phyloP scores from a whole-genome alignment of 92 coral and sea anemone species.

The Siderastrea siderea region DNA sequence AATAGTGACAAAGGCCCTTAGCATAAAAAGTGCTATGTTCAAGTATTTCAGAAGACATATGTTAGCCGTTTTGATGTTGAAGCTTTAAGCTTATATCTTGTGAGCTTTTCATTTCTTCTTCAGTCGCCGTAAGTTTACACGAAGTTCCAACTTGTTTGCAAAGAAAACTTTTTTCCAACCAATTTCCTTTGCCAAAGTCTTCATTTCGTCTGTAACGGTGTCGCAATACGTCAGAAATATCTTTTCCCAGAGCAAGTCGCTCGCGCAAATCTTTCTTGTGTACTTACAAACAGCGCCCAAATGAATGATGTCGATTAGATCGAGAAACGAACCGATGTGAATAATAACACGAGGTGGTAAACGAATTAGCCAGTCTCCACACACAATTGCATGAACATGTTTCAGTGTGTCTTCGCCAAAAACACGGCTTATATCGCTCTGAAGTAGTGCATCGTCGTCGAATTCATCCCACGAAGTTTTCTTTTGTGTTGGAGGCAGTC shows the following conservation, averaged over 20 bases:
- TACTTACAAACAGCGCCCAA: slow-evolving; percentile 90
- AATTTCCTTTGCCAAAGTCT: slow-evolving; percentile 76
- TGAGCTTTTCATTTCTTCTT: slow-evolving; percentile 39
- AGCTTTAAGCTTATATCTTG: neutral
- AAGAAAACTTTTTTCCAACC: slow-evolving; percentile 96
- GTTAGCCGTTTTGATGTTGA: no score
- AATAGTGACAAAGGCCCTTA: no score
- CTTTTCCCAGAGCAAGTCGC: slow-evolving; percentile 93
- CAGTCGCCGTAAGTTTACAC: slow-evolving; percentile 78
- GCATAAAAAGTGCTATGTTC: no score
- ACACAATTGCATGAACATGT: slow-evolving; percentile 95
- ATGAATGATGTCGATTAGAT: slow-evolving; percentile 86
- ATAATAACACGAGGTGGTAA: slow-evolving; percentile 86
- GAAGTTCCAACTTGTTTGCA: slow-evolving; percentile 89
- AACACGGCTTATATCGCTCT: slow-evolving; percentile 93
- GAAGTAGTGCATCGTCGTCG: slow-evolving; percentile 92
- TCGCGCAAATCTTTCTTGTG: slow-evolving; percentile 86
- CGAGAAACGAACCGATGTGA: slow-evolving; percentile 81
- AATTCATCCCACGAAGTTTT: slow-evolving; percentile 93
- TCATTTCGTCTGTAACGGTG: slow-evolving; percentile 88
- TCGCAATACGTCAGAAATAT: slow-evolving; percentile 84
- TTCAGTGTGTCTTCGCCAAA: slow-evolving; percentile 95
- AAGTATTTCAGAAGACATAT: no score
- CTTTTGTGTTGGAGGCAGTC: slow-evolving; percentile 91
- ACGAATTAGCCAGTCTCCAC: slow-evolving; percentile 99